Conservation (phyloP, 2,113 vertebrate genomes). For the Triplophysa siluroides region DNA sequence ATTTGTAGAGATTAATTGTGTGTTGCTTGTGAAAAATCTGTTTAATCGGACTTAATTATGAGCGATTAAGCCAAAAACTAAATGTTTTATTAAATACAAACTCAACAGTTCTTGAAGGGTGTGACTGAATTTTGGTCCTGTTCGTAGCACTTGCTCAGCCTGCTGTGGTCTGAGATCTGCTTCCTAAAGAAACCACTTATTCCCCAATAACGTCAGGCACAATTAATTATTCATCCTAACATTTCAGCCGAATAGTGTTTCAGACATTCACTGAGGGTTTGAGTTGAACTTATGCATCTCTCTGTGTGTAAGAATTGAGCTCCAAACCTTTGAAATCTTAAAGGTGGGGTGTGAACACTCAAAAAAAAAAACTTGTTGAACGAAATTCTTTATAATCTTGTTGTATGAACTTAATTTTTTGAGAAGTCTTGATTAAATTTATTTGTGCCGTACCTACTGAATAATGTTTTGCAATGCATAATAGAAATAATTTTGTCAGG, state of each 20-base stretch:
- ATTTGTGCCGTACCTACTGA: too few species aligned
- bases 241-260: conserved; percentile 9
- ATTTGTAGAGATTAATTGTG: too few species aligned
- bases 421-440: too few species aligned
- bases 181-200: background rate
- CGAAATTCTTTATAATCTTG: too few species aligned
- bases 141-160: background rate
- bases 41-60: too few species aligned
- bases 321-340: background rate
- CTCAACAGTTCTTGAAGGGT: background rate
- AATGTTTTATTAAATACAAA: too few species aligned
- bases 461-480: too few species aligned
- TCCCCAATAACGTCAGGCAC: conserved; percentile 17
- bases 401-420: too few species aligned
- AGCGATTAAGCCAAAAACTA: too few species aligned
- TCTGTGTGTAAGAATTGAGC: background rate
- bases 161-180: background rate
- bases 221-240: conserved; percentile 31
- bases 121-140: background rate
- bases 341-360: background rate
- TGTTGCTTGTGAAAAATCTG: too few species aligned
- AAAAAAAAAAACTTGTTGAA: too few species aligned
- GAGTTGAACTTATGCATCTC: background rate
- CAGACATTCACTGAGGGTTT: background rate
- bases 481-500: too few species aligned